Evolutionary conservation across 2,888 invertebrate species (phyloP).

Genomic region (Temnothorax rugatulus): DNA sequence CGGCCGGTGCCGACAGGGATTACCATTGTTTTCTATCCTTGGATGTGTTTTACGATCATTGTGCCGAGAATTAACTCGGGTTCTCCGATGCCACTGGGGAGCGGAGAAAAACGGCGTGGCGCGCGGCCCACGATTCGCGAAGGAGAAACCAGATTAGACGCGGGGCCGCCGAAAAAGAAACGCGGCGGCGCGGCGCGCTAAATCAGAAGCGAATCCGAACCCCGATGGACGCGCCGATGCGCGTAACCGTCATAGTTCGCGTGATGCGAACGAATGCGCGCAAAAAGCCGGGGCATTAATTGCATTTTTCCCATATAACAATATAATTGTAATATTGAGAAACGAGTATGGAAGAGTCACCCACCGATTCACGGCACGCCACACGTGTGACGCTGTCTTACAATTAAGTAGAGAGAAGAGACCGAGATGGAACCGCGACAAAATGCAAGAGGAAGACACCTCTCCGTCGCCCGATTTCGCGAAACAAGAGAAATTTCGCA

Average conservation of each 20-base stretch:
- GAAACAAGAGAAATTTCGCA: conserved; percentile 8
- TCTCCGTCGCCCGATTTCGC: too few species aligned
- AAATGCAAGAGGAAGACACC: background rate
- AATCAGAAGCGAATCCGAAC: conserved; percentile 39
- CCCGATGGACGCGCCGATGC: background rate
- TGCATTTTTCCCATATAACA: background rate
- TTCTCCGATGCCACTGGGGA: background rate
- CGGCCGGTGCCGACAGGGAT: conserved; percentile 15
- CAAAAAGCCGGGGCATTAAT: conserved; percentile 13
- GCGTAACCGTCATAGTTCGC: conserved; percentile 23
- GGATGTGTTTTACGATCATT: conserved; percentile 48
- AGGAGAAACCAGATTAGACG: conserved; percentile 47
- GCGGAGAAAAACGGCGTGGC: conserved; percentile 34
- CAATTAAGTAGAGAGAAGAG: background rate
- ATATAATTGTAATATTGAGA: conserved; percentile 11
- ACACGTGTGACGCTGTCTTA: background rate
- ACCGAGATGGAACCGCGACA: background rate
- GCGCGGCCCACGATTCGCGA: conserved; percentile 18
- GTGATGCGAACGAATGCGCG: conserved; percentile 24
- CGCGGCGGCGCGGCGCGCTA: conserved; percentile 8
- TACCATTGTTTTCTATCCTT: conserved; percentile 46
- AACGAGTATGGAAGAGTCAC: background rate
- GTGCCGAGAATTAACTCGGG: conserved; percentile 41
- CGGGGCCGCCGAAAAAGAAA: conserved; percentile 44
- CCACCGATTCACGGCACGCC: background rate